Base-by-base conservation (phyloP, 2,113 vertebrate genomes). In the Zosterops borbonicus region DNA sequence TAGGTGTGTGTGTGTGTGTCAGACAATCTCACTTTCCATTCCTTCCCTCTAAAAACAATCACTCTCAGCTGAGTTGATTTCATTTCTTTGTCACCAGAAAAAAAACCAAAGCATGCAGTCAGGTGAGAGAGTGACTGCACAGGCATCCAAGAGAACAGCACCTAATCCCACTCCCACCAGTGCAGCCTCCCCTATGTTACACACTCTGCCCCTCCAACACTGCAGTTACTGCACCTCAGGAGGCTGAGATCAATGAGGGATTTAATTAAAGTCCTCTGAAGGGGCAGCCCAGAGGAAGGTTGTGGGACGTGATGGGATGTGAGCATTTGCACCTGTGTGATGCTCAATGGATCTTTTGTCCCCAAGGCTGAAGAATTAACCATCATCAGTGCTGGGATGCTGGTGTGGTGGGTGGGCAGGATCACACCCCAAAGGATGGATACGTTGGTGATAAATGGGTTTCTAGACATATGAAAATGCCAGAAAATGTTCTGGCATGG, bases 21-120 rank as follows among this genome's bases (percentile, higher is more conserved):
- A 73, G 56, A 47, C 21, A 2, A 2, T 62, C 83, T 67, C 8
- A 0, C 46, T 25, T 44, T 62, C 37, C 19, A 2, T 71, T 65
- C 83, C 49, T 24, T 49, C 47, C 17, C 37, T 80, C 37, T 58
- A 33, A 29, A 27, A 78, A 46, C 14, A 71, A 78, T 52, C 50
- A 29, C 20, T 60, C 55, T 71, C 64, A 64, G 60, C 14, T 58
- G 52, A 87, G 64, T 74, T 73, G 46, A 59, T 41, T 82, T 62
- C 18, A 78, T 70, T 69, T 56, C 85, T 78, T 87, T 85, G 70
- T 74, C 77, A 44, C 18, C 29, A 92, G 42, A 52, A 83, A 52
- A 52, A 83, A 75, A 42, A 49, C 6, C 24, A 16, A 88, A 83
- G 44, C 1, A 31, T 19, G 41, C 73, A 20, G 19, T 42, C 47